Conservation (phyloP, 2,113 vertebrate species). For the Lophochroa leadbeateri region DNA sequence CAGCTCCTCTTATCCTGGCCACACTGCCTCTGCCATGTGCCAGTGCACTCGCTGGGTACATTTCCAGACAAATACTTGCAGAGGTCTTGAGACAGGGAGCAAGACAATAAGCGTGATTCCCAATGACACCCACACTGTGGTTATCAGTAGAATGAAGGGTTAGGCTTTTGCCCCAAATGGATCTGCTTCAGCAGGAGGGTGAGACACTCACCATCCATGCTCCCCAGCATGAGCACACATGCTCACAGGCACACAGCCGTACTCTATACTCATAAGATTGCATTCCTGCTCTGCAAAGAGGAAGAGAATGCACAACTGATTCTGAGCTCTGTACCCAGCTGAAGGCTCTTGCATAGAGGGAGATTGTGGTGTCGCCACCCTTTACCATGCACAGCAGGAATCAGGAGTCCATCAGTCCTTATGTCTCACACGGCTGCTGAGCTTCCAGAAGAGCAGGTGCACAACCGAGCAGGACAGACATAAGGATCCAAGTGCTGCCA, state of each 20-base stretch:
- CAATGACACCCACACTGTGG: fast-evolving
- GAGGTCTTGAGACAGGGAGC: background rate
- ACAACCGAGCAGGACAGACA: background rate
- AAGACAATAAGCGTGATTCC: background rate
- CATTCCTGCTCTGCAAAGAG: background rate
- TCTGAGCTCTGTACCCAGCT: background rate
- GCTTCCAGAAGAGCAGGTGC: background rate
- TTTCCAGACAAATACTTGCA: background rate
- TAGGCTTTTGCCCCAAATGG: background rate
- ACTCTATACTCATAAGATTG: background rate
- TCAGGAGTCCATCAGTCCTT: fast-evolving
- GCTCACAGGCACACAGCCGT: background rate
- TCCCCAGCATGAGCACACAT: fast-evolving
- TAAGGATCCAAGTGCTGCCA: background rate
- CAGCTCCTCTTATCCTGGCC: background rate
- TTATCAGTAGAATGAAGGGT: background rate
- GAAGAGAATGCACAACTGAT: background rate
- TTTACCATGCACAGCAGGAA: background rate
- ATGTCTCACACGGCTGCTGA: background rate
- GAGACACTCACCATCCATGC: background rate
- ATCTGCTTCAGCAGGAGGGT: background rate
- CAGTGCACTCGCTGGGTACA: fast-evolving
- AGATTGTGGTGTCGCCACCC: background rate
- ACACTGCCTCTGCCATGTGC: background rate
- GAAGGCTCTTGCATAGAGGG: background rate